Conservation (phyloP, 2,113 vertebrate species). For the Aythya baeri region DNA sequence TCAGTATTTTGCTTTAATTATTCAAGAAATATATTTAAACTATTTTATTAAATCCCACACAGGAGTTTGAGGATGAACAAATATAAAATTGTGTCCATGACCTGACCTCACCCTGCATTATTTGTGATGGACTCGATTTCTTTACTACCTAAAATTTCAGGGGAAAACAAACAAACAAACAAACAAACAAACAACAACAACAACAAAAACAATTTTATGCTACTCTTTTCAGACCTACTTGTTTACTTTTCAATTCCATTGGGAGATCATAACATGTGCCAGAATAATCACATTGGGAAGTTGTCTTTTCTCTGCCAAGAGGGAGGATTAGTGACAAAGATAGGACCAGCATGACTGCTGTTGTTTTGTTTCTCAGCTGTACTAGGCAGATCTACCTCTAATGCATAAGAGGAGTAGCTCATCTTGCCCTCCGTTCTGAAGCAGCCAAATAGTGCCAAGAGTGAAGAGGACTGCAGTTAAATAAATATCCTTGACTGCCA, state of each 20-base stretch:
- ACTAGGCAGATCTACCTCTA: neutral
- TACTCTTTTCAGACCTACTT: neutral
- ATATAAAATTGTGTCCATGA: neutral
- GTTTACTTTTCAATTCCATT: neutral
- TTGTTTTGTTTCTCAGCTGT: neutral
- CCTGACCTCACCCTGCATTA: neutral
- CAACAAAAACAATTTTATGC: neutral
- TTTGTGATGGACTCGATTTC: neutral
- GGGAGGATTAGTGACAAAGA: neutral
- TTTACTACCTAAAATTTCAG: neutral
- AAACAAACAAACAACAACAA: neutral
- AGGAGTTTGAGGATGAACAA: neutral
- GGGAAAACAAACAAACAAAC: neutral
- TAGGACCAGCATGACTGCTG: neutral
- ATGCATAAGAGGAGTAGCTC: neutral
- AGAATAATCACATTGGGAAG: neutral
- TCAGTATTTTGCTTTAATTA: neutral
- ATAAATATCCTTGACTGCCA: neutral
- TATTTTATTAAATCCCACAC: neutral
- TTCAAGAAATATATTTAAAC: neutral
- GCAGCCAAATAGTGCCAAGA: neutral
- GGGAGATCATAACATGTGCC: neutral
- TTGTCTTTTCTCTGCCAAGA: neutral
- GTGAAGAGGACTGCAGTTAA: neutral
- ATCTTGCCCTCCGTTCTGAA: neutral